phyloP scores from a whole-genome alignment of 2,113 vertebrate species.

The Brachirus orientalis region DNA sequence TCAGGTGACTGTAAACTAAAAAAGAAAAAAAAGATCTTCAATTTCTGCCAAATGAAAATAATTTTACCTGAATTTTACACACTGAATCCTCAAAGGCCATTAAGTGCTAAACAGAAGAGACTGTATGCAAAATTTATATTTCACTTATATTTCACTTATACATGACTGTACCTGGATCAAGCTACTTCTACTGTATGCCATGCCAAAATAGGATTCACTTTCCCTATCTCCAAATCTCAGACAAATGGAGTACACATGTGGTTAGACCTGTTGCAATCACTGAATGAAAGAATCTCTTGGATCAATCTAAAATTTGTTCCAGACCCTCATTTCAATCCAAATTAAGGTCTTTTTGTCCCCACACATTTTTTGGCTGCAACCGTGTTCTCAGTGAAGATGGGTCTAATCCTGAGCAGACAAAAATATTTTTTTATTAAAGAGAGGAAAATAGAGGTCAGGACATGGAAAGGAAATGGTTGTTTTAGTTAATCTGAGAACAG shows the following conservation, averaged over 20 bases:
- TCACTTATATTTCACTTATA: too few species aligned
- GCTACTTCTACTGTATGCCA: too few species aligned
- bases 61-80: too few species aligned
- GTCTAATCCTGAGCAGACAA: conserved; percentile 10
- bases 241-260: conserved; percentile 8
- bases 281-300: conserved; percentile 11
- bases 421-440: conserved; percentile 22
- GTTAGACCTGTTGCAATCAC: not conserved
- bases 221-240: not conserved
- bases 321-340: conserved; percentile 31
- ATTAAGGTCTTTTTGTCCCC: conserved; percentile 37
- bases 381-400: conserved; percentile 28
- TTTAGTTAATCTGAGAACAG: conserved; percentile 38
- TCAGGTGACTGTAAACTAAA: too few species aligned
- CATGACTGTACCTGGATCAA: too few species aligned
- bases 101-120: too few species aligned
- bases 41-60: too few species aligned
- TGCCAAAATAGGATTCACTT: not conserved
- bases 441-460: not conserved
- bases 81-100: conserved; percentile 3
- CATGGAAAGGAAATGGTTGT: conserved; percentile 18
- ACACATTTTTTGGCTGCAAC: conserved; percentile 23
- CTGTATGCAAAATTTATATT: too few species aligned
- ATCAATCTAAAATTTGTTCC: conserved; percentile 38
- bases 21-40: too few species aligned